Base-by-base conservation (phyloP, 2,888 invertebrate species). In the Lysandra coridon region DNA sequence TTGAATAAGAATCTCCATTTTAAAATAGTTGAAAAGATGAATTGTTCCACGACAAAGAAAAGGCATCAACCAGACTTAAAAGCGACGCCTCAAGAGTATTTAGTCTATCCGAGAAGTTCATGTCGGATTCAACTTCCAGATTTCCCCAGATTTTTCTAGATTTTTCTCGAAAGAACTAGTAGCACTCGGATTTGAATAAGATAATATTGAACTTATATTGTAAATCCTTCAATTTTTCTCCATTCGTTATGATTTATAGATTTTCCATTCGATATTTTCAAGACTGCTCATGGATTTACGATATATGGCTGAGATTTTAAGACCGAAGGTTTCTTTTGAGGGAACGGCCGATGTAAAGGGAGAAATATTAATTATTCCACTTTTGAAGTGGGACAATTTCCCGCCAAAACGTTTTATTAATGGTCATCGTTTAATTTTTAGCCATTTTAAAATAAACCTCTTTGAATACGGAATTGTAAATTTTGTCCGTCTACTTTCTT, bases 11-110 rank as follows among this genome's bases (percentile, higher is more conserved):
- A 80, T 82, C 81, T 80, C 76, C 80, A 80, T 80, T 80, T 80
- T 79, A 79, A 81, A 81, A 80, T 81, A 81, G 81, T 80, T 80
- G 80, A 80, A 82, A 82, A 81, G 76, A 76, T 83, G 85, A 87
- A 87, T 86, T 88, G 87, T 88, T 86, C 84, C 81, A 81, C 84
- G 84, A 86, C 84, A 84, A 87, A 87, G 86, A 87, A 87, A 89
- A 76, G 53, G 88, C 85, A 88, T 88, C 82, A 86, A 84, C 85
- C 86, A 86, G 87, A 90, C 90, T 91, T 89, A 89, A 91, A 89
- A 81, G 81, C 80, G 83, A 81, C 88, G 89, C 91, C 91, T 88
- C 90, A 83, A 80, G 90, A 88, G 89, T 86, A 88, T 91, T 91
- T 88, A 86, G 79, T 81, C 78, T 82, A 81, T 78, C 74, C 74